phyloP scores from a whole-genome alignment of 2,113 vertebrate genomes.

The Trichomycterus rosablanca region DNA sequence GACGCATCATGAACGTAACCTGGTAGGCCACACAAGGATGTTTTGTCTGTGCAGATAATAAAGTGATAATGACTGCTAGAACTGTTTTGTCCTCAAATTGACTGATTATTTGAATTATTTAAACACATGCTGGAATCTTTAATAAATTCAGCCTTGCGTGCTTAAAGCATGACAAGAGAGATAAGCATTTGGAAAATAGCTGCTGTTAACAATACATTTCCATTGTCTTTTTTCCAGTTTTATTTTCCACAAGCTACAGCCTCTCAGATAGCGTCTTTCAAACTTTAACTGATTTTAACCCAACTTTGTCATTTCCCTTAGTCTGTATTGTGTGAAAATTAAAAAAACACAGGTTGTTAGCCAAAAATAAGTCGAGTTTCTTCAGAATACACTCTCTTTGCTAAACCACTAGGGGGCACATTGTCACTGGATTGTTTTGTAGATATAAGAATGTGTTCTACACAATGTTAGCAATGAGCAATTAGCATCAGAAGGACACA shows the following conservation, averaged over 20 bases:
- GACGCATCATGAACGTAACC: not conserved
- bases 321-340: not conserved
- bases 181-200: slow-evolving; percentile 1
- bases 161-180: not conserved
- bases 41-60: not conserved
- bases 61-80: not conserved
- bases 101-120: not conserved
- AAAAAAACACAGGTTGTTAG: not conserved
- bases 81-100: not conserved
- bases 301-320: no score
- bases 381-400: not conserved
- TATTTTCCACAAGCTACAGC: not conserved
- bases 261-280: not conserved
- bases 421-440: slow-evolving; percentile 11
- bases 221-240: not conserved
- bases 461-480: no score
- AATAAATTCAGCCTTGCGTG: slow-evolving; percentile 1
- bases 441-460: no score
- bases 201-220: not conserved
- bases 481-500: no score
- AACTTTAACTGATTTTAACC: no score
- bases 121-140: not conserved
- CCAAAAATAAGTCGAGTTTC: not conserved
- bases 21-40: not conserved
- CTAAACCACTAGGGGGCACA: slow-evolving; percentile 37